Evolutionary conservation across 2,113 vertebrate species (phyloP).

Genomic region (Saccopteryx leptura): DNA sequence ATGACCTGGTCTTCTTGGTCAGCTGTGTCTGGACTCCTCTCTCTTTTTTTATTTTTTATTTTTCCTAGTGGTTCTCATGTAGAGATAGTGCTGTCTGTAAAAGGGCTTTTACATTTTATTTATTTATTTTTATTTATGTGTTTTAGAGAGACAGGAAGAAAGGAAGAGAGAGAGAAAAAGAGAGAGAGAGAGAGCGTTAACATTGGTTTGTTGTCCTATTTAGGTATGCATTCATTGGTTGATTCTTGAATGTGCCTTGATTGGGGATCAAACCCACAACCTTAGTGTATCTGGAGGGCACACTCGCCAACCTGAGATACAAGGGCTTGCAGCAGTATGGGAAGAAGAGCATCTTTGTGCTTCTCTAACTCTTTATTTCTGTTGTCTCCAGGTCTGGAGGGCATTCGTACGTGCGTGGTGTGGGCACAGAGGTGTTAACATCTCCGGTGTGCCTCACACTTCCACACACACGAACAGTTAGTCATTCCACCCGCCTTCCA

Average conservation of each 20-base stretch:
- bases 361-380: background rate
- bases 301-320: too few species aligned
- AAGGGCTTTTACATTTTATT: background rate
- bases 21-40: background rate
- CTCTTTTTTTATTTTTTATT: background rate
- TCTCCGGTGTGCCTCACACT: background rate
- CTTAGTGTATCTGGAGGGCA: too few species aligned
- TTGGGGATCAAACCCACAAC: too few species aligned
- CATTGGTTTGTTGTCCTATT: too few species aligned
- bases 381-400: background rate
- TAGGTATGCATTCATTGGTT: too few species aligned
- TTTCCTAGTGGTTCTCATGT: background rate
- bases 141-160: too few species aligned
- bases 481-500: rapidly evolving
- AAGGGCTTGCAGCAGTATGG: background rate
- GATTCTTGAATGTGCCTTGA: too few species aligned
- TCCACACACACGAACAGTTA: background rate
- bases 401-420: too few species aligned
- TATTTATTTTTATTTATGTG: too few species aligned
- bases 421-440: background rate
- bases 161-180: too few species aligned
- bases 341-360: background rate
- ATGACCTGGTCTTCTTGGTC: background rate
- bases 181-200: too few species aligned
- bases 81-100: background rate